These are phyloP conservation scores for Drosophila putrida DNA, from an alignment of 2,888 invertebrate genomes.

Conservation along the genomic window DNA sequence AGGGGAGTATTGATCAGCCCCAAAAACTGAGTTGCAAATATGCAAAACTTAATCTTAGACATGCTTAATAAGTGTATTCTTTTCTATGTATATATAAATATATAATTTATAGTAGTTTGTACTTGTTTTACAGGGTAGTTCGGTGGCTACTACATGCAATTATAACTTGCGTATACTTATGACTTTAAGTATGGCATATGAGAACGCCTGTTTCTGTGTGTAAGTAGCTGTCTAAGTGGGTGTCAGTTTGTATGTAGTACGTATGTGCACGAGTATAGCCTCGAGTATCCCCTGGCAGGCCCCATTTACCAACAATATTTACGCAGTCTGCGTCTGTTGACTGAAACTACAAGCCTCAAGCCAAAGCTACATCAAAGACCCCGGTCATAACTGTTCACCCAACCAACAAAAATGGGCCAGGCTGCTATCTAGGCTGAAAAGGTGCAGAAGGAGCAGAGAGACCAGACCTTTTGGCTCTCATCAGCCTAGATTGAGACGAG, in stretches of 20 bases:
- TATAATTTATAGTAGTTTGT: background rate
- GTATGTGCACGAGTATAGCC: constrained; percentile 12
- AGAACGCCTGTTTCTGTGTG: constrained; percentile 44
- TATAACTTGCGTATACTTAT: constrained; percentile 7
- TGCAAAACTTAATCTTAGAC: background rate
- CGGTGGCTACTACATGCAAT: constrained; percentile 6
- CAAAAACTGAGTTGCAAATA: background rate
- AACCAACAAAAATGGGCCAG: constrained; percentile 40
- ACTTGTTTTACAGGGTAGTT: constrained; percentile 29
- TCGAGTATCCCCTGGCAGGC: constrained; percentile 15
- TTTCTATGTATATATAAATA: background rate
- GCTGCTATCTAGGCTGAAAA: constrained; percentile 15
- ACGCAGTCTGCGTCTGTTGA: constrained; percentile 50
- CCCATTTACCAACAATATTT: constrained; percentile 59
- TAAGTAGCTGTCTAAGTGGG: constrained; percentile 64
- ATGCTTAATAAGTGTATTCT: background rate
- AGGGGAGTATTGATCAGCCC: constrained; percentile 1
- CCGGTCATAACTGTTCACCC: constrained; percentile 22
- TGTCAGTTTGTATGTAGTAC: constrained; percentile 37
- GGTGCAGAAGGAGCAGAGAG: constrained; percentile 27
- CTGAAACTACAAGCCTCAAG: constrained; percentile 60
- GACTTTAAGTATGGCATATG: constrained; percentile 40
- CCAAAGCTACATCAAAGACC: constrained; percentile 54
- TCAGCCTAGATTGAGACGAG: constrained; percentile 30
- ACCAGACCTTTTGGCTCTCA: constrained; percentile 11